phyloP scores from a whole-genome alignment of 2,113 vertebrate species.

The Lasiurus cinereus region DNA sequence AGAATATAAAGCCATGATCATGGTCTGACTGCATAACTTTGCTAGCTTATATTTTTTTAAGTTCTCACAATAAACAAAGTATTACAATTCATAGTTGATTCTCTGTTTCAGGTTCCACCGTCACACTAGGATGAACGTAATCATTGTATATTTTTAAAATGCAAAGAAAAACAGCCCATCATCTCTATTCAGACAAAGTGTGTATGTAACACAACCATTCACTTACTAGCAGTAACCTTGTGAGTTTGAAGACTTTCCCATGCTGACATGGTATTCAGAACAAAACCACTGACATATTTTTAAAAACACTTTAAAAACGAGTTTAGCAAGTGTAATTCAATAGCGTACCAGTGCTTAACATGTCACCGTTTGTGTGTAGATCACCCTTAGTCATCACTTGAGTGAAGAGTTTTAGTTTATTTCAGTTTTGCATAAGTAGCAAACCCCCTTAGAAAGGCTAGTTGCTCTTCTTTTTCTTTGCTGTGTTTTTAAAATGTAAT shows the following conservation, averaged over 20 bases:
- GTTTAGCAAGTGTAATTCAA: not conserved
- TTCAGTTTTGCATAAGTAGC: not conserved
- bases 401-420: constrained; percentile 48
- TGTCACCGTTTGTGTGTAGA: not conserved
- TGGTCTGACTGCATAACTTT: not conserved
- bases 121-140: not conserved
- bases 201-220: not conserved
- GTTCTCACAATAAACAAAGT: not conserved
- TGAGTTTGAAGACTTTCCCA: constrained; percentile 14
- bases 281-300: not conserved
- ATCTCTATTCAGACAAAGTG: not conserved
- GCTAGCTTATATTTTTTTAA: constrained; percentile 42
- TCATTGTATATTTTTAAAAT: constrained; percentile 9
- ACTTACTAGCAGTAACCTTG: constrained; percentile 18
- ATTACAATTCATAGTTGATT: not conserved
- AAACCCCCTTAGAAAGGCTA: not conserved
- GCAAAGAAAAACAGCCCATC: not conserved
- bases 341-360: not conserved
- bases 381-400: not conserved
- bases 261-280: constrained; percentile 12
- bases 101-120: not conserved
- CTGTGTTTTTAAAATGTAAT: not conserved
- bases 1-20: not conserved
- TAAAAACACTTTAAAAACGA: not conserved
- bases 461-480: constrained; percentile 21